A percentile compares a stretch with the other conserved stretches of the same genome.
These are phyloP conservation scores for Mormyrus hasselquistii DNA, from an alignment of 2,797 vertebrate species.

Conservation along the genomic window DNA sequence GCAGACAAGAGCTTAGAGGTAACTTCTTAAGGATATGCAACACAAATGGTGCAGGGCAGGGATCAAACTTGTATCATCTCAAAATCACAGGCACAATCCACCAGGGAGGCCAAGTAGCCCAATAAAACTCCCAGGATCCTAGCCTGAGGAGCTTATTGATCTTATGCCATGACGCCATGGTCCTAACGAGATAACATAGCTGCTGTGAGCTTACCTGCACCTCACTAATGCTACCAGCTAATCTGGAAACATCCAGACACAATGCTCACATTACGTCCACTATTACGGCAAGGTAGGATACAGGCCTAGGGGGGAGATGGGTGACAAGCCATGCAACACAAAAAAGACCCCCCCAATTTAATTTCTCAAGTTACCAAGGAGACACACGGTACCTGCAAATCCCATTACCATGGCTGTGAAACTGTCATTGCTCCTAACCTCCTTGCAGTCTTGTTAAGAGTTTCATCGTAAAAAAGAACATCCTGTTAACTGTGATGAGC, in stretches of 20 bases:
- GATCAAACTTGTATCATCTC: not conserved
- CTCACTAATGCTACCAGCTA: not conserved
- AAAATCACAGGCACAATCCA: not conserved
- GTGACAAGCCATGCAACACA: not conserved
- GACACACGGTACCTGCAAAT: not conserved
- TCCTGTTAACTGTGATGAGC: not conserved
- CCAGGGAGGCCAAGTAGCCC: not conserved
- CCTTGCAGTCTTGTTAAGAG: not conserved
- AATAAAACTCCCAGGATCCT: not conserved
- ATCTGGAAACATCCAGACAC: not conserved
- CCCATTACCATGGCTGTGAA: not conserved
- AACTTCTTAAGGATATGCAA: not conserved
- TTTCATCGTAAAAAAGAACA: not conserved
- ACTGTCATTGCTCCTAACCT: not conserved
- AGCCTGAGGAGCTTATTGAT: not conserved
- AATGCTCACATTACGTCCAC: not conserved
- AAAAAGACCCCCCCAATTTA: not conserved
- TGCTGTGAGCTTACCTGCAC: not conserved
- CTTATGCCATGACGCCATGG: not conserved
- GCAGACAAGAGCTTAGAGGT: not conserved
- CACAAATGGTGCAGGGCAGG: not conserved
- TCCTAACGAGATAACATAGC: not conserved
- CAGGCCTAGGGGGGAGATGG: not conserved
- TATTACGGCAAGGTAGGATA: not conserved
- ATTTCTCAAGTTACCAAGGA: not conserved